A percentile compares a stretch with the other conserved stretches of the same genome.
Conservation (phyloP, 2,888 invertebrate species). For the Aphodius granarius region DNA sequence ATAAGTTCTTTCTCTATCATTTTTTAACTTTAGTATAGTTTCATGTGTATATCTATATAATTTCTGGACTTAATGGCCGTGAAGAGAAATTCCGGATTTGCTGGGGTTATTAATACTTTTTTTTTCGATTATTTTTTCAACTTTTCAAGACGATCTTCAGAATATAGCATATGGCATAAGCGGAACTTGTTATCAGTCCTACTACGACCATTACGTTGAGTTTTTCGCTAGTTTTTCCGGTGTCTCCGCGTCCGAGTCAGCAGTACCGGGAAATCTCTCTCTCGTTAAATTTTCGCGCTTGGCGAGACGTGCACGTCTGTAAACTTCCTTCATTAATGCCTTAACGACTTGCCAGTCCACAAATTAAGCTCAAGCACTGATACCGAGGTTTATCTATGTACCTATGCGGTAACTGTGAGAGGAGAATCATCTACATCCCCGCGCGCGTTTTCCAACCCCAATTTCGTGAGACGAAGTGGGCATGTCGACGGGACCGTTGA, state of each 20-base stretch:
- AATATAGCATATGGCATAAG: neutral
- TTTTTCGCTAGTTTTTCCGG: neutral
- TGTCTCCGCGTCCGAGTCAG: neutral
- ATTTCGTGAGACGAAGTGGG: neutral
- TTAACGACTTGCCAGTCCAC: slow-evolving; percentile 11
- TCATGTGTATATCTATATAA: too few species aligned
- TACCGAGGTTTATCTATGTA: slow-evolving; percentile 9
- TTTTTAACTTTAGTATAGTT: too few species aligned
- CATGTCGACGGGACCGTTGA: neutral
- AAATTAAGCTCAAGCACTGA: slow-evolving; percentile 12
- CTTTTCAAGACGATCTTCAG: neutral
- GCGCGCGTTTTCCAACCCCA: neutral
- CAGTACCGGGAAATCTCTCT: neutral
- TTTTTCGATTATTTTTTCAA: neutral
- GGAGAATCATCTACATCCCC: neutral
- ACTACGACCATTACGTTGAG: neutral
- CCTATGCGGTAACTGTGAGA: slow-evolving; percentile 1
- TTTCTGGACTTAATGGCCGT: neutral
- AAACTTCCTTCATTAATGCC: slow-evolving; percentile 11
- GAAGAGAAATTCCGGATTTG: neutral
- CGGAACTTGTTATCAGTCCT: neutral
- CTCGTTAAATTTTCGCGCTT: neutral
- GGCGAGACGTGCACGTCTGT: slow-evolving; percentile 6
- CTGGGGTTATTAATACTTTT: neutral
- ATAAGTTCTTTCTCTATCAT: too few species aligned